Evolutionary conservation across 2,113 vertebrate species (phyloP).

Genomic region (Lethenteron reissneri): DNA sequence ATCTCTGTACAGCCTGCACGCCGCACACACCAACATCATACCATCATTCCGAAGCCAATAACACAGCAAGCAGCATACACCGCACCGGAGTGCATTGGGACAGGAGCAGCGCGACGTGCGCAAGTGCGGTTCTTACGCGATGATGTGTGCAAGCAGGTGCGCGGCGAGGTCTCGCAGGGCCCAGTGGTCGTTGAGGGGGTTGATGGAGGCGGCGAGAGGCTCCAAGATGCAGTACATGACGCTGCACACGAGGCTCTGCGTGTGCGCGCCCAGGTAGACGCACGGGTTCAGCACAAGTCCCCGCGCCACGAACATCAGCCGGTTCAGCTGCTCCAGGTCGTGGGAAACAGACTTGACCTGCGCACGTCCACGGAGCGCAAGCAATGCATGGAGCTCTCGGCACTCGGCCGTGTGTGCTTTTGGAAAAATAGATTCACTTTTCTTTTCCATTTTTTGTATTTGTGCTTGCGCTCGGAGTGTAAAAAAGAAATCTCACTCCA

Average conservation of each 20-base stretch:
- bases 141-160: conserved; percentile 61
- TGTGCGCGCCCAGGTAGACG: conserved; percentile 58
- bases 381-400: too few relatives aligned
- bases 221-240: conserved; percentile 80
- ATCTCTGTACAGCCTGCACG: too few relatives aligned
- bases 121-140: conserved; percentile 28
- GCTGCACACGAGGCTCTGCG: conserved; percentile 56
- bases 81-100: too few relatives aligned
- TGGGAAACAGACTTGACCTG: conserved; percentile 80
- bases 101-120: too few relatives aligned
- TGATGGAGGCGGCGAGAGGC: conserved; percentile 70
- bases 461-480: too few relatives aligned
- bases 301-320: conserved; percentile 61
- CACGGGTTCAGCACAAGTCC: conserved; percentile 64
- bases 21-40: too few relatives aligned
- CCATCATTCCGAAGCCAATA: too few relatives aligned
- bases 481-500: too few relatives aligned
- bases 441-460: too few relatives aligned
- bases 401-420: too few relatives aligned
- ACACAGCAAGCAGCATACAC: too few relatives aligned
- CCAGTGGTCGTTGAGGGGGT: conserved; percentile 91
- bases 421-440: too few relatives aligned
- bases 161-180: conserved; percentile 62
- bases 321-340: conserved; percentile 57
- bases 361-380: not conserved